Base-by-base conservation (phyloP, 2,888 invertebrate species). In the Melieria picta region DNA sequence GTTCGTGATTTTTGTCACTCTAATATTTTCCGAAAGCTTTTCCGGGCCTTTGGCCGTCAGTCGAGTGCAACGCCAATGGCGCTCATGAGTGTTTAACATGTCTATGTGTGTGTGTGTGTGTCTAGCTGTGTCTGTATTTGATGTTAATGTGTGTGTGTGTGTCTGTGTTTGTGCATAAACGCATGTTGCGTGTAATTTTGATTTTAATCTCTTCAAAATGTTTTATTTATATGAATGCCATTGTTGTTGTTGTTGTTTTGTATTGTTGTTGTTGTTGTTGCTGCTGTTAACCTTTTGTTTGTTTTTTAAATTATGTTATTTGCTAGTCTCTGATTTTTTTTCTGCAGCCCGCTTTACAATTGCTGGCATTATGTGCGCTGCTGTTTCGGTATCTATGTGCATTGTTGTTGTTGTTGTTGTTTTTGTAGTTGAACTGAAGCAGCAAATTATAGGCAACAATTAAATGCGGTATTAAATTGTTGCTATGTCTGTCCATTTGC, bases 161-260 rank as follows among this genome's bases (percentile, higher is more conserved):
- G 71, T 63, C 62, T 76, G 72, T 75, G 75, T 75, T 74, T 63
- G 30, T 75, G 69, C 76, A 77, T 75, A 77, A 76, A 83, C 83
- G 84, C 83, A 84, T 79, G 83, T 82, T 84, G 84, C 84, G 83
- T 83, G 83, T 83, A 83, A 83, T 84, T 84, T 78, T 80, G 84
- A 84, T 83, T 80, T 79, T 80, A 79, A 83, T 83, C 84, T 80
- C 77, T 76, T 66, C 58, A 43, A 58, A 66, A 66, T 66, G 58
- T 66, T 66, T 66, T 58, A 66, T 66, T 66, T 66, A 58, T 60
- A 57, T 43, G 50, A 66, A 58, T 13, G 9, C 10, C 50, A 48
- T 47, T n/a, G n/a, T 45, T 43, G 52, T 55, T 57, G 48, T 63
- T 67, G 66, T 66, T 69, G 72, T 64, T 65, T 11, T 57, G 48